phyloP scores from a whole-genome alignment of 2,888 invertebrate species.

The Phaedon cochleariae region DNA sequence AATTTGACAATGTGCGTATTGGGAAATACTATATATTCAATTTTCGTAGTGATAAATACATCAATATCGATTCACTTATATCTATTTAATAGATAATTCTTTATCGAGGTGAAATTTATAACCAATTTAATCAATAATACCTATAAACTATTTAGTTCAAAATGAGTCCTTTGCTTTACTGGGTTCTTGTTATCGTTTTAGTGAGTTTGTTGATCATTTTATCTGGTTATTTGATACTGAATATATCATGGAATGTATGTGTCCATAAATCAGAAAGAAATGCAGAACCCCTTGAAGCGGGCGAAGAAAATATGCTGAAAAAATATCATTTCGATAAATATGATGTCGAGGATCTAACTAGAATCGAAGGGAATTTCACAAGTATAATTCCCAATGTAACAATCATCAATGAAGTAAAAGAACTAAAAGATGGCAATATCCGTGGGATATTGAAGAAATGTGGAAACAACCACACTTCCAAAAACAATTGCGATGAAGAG shows the following conservation, averaged over 20 bases:
- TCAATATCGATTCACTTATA: background rate
- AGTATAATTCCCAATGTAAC: slow-evolving; percentile 24
- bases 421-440: slow-evolving; percentile 2
- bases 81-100: background rate
- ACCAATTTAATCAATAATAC: slow-evolving; percentile 2
- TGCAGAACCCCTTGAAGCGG: background rate
- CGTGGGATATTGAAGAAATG: background rate
- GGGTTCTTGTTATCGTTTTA: slow-evolving; percentile 35
- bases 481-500: background rate
- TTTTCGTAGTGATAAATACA: background rate
- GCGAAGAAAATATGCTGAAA: slow-evolving; percentile 2
- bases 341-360: slow-evolving; percentile 42
- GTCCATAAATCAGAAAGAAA: background rate
- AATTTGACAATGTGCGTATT: background rate
- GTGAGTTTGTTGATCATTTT: slow-evolving; percentile 34
- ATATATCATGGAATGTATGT: slow-evolving; percentile 27
- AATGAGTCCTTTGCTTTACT: slow-evolving; percentile 41
- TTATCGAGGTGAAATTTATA: slow-evolving; percentile 12
- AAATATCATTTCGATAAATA: slow-evolving; percentile 32
- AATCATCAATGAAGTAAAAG: slow-evolving; percentile 35
- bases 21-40: background rate
- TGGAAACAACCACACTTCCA: background rate
- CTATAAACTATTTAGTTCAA: slow-evolving; percentile 20
- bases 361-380: slow-evolving; percentile 32
- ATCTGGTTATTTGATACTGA: slow-evolving; percentile 33